A percentile compares a stretch with the other conserved stretches of the same genome.
Conservation (phyloP, 2,113 vertebrate species). For the Urocolius indicus region DNA sequence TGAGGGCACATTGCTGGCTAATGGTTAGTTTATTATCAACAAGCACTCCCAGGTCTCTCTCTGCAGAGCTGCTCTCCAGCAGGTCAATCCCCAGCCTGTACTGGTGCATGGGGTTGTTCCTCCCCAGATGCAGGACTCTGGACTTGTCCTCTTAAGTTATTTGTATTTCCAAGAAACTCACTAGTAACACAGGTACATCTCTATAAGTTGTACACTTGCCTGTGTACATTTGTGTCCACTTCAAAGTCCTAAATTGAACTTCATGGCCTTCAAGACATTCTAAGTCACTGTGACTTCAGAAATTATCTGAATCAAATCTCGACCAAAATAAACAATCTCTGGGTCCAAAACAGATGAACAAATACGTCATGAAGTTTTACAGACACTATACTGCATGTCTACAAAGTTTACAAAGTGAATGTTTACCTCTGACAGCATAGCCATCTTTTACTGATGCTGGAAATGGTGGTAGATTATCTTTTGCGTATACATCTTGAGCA, state of each 20-base stretch:
- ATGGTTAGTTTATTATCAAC: too few relatives aligned
- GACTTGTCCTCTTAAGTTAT: background rate
- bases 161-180: background rate
- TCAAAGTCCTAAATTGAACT: background rate
- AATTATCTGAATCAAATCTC: background rate
- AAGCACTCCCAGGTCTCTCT: too few relatives aligned
- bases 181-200: background rate
- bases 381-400: background rate
- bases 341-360: background rate
- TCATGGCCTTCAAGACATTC: background rate
- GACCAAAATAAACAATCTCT: background rate
- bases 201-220: background rate
- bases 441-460: conserved; percentile 99
- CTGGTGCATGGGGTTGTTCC: too few relatives aligned
- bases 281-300: background rate
- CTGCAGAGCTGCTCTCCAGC: too few relatives aligned
- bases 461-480: conserved; percentile 99
- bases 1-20: too few relatives aligned
- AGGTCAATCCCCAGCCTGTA: too few relatives aligned
- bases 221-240: rapidly evolving
- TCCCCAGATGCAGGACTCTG: too few relatives aligned
- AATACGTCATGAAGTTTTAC: background rate
- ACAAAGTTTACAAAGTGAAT: background rate
- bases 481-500: conserved; percentile 99
- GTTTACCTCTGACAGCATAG: conserved; percentile 96